phyloP scores from a whole-genome alignment of 2,113 vertebrate species.

The Hemicordylus capensis region DNA sequence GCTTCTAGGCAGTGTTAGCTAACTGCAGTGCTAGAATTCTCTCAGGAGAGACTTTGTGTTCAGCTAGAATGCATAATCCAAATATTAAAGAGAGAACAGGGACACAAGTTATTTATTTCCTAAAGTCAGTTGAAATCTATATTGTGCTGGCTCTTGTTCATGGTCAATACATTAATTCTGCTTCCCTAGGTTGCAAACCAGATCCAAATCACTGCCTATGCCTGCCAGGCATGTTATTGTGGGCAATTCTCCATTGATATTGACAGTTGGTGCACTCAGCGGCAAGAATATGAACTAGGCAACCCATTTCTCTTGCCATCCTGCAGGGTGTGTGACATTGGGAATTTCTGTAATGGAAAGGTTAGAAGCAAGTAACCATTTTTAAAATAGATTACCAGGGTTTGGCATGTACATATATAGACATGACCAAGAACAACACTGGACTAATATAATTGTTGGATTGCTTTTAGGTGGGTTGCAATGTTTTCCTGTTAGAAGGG shows the following conservation, averaged over 20 bases:
- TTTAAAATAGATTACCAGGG: conserved; percentile 79
- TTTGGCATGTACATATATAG: conserved; percentile 80
- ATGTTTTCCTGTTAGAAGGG: conserved; percentile 39
- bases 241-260: conserved; percentile 80
- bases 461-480: conserved; percentile 33
- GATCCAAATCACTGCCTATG: conserved; percentile 35
- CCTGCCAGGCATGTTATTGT: conserved; percentile 67
- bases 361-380: conserved; percentile 77
- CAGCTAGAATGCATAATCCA: fast-evolving
- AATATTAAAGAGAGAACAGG: not conserved
- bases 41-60: not conserved
- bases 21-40: not conserved
- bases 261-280: conserved; percentile 79
- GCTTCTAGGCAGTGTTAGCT: not conserved
- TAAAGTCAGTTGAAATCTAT: conserved; percentile 21
- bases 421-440: conserved; percentile 60
- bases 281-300: conserved; percentile 78
- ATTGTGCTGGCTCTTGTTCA: conserved; percentile 42
- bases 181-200: conserved; percentile 57
- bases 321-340: conserved; percentile 73
- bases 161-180: conserved; percentile 60
- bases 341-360: conserved; percentile 82
- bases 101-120: not conserved
- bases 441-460: conserved; percentile 58
- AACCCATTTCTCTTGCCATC: conserved; percentile 67